Percentiles rank a stretch among this genome's conserved stretches.
phyloP scores from a whole-genome alignment of 2,113 vertebrate genomes.

The Sebastes schlegelii region DNA sequence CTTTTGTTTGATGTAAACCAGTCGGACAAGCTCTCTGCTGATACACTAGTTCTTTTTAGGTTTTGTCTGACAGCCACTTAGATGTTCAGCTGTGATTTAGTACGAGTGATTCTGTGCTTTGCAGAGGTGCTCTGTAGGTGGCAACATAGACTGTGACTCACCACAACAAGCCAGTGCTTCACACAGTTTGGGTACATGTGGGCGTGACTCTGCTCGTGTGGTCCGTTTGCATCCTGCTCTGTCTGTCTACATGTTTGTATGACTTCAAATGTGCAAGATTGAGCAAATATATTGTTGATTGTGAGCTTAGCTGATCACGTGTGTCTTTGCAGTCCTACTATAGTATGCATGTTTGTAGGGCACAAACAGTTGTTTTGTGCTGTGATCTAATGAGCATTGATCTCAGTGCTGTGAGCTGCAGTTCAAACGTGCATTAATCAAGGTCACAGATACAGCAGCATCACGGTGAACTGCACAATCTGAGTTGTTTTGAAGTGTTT shows the following conservation, averaged over 20 bases:
- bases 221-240: neutral
- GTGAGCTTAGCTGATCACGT: neutral
- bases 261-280: neutral
- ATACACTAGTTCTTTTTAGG: neutral
- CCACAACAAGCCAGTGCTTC: neutral
- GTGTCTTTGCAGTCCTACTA: neutral
- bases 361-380: slow-evolving; percentile 13
- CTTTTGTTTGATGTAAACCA: neutral
- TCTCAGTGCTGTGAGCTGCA: slow-evolving; percentile 24
- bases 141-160: slow-evolving; percentile 67
- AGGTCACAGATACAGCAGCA: slow-evolving; percentile 11
- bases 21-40: slow-evolving; percentile 19
- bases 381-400: slow-evolving; percentile 43
- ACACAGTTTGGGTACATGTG: neutral
- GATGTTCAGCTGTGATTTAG: slow-evolving; percentile 29
- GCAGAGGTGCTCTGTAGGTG: slow-evolving; percentile 72
- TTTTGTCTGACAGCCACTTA: slow-evolving; percentile 8
- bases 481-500: slow-evolving; percentile 2
- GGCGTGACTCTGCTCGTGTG: neutral
- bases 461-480: neutral
- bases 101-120: slow-evolving; percentile 40
- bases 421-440: slow-evolving; percentile 8
- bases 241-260: neutral
- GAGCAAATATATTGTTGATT: neutral
- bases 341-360: slow-evolving; percentile 8